phyloP scores from a whole-genome alignment of 2,888 invertebrate species.

The Drosophila colorata region DNA sequence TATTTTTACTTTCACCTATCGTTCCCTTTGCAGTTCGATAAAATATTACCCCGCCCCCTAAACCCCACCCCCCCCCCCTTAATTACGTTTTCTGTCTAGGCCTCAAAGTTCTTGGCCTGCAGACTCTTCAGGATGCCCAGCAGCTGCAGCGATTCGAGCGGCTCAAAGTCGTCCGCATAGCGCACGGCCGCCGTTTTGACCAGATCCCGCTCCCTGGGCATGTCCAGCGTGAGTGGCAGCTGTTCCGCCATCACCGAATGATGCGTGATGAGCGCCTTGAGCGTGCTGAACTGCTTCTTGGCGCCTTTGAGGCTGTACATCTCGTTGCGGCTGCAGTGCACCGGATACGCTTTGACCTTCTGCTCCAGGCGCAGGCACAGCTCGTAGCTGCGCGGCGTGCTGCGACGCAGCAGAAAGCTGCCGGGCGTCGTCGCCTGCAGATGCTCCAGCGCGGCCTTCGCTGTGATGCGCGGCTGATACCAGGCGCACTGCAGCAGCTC shows the following conservation, averaged over 20 bases:
- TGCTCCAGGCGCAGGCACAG: constrained; percentile 75
- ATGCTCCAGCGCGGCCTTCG: constrained; percentile 73
- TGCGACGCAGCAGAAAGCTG: constrained; percentile 78
- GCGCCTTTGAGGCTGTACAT: constrained; percentile 90
- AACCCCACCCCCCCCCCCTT: neutral
- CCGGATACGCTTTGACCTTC: constrained; percentile 75
- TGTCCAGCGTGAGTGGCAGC: constrained; percentile 94
- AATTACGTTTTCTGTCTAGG: constrained; percentile 27
- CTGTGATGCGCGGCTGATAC: constrained; percentile 80
- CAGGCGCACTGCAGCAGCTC: constrained; percentile 72
- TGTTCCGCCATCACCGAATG: constrained; percentile 99
- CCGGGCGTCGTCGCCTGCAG: constrained; percentile 70
- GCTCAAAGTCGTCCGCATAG: constrained; percentile 91
- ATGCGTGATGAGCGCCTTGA: constrained; percentile 96
- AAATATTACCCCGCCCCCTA: constrained; percentile 13
- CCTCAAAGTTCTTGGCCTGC: constrained; percentile 77
- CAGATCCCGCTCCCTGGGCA: constrained; percentile 87
- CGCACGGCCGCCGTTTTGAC: constrained; percentile 60
- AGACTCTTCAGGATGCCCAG: constrained; percentile 79
- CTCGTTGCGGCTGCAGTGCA: constrained; percentile 66
- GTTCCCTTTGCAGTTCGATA: constrained; percentile 74
- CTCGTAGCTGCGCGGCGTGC: constrained; percentile 71
- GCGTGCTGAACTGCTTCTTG: constrained; percentile 96
- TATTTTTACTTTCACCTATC: constrained; percentile 55
- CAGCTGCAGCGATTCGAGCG: constrained; percentile 88